Evolutionary conservation across 2,888 invertebrate genomes (phyloP), one percentile per base, ranked within the genome.

Genomic region (Macropis europaea): DNA sequence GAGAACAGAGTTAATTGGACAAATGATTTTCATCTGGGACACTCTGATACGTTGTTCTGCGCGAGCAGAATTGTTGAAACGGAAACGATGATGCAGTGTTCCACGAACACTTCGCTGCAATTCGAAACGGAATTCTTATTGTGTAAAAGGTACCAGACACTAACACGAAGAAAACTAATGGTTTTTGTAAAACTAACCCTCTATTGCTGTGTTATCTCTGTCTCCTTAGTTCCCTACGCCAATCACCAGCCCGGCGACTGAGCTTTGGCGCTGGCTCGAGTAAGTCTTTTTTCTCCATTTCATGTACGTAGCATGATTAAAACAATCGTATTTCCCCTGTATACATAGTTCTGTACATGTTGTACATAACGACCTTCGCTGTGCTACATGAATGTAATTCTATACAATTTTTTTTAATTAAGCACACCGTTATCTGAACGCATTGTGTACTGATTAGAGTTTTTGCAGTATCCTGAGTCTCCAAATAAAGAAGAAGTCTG

Each of bases 191-290:
- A 77, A 81, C 79, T 81, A 81, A 81, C 81, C 81, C 81, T 81
- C 81, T 81, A 81, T 82, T 84, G 81, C 83, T 84, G 84, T 85
- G 82, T 83, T 86, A 84, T 88, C 83, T 88, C 85, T 88, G 86
- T 90, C 87, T 92, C 91, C 92, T 91, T 94, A 96, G 96, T 95
- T 95, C 92, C 95, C 95, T 90, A 96, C 96, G 93, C 96, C 96
- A 90, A 94, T 94, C 93, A 95, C 95, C 92, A 95, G 95, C 91
- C 95, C 96, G 93, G 96, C 95, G 92, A 94, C 94, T 91, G 96
- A 96, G 93, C 95, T 95, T 90, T 95, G 95, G 95, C 95, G 95
- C 92, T 96, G 96, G 96, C 94, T 96, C 93, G 94, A 94, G 94
- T 95, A 95, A 94, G 94, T 95, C 91, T 86, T 83, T 70, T 84